These are phyloP conservation scores for Coreius guichenoti DNA, from an alignment of 2,797 vertebrate species.

Conservation along the genomic window DNA sequence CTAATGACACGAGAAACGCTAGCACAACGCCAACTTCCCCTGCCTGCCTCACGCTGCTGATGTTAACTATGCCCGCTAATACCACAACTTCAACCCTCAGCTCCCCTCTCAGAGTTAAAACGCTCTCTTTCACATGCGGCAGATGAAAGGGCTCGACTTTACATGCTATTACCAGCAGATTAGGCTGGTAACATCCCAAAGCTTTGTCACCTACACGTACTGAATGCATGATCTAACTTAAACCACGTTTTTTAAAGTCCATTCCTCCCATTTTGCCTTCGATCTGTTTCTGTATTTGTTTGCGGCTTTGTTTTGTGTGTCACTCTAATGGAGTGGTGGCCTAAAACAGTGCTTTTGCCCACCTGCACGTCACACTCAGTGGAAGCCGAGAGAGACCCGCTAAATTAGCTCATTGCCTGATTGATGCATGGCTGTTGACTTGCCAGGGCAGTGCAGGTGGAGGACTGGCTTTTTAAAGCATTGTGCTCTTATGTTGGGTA, in stretches of 20 bases:
- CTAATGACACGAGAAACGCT: conserved; percentile 77
- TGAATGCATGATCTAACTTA: conserved; percentile 5
- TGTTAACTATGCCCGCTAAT: conserved; percentile 59
- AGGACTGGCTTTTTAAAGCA: conserved; percentile 70
- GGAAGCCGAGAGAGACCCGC: conserved; percentile 68
- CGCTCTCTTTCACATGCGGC: conserved; percentile 8
- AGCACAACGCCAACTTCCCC: conserved; percentile 57
- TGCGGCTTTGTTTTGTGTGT: conserved; percentile 59
- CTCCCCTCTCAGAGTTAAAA: conserved; percentile 48
- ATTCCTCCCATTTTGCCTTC: background rate
- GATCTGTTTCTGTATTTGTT: conserved; percentile 61
- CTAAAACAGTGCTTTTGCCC: conserved; percentile 71
- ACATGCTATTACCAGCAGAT: conserved; percentile 44
- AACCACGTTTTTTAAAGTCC: conserved; percentile 39
- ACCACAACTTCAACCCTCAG: conserved; percentile 45
- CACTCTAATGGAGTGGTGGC: conserved; percentile 66
- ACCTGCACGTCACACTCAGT: conserved; percentile 71
- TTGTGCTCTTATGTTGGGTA: conserved; percentile 62
- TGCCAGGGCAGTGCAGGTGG: conserved; percentile 63
- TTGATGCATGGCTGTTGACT: conserved; percentile 68
- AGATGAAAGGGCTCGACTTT: conserved; percentile 43
- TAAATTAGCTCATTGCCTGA: conserved; percentile 72
- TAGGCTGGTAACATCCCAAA: conserved; percentile 5
- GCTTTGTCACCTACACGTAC: background rate
- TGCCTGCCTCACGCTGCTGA: conserved; percentile 48